A percentile compares a stretch with the other conserved stretches of the same genome.
Conservation (phyloP, 1,140 invertebrate genomes). For the Branchinecta lynchi region DNA sequence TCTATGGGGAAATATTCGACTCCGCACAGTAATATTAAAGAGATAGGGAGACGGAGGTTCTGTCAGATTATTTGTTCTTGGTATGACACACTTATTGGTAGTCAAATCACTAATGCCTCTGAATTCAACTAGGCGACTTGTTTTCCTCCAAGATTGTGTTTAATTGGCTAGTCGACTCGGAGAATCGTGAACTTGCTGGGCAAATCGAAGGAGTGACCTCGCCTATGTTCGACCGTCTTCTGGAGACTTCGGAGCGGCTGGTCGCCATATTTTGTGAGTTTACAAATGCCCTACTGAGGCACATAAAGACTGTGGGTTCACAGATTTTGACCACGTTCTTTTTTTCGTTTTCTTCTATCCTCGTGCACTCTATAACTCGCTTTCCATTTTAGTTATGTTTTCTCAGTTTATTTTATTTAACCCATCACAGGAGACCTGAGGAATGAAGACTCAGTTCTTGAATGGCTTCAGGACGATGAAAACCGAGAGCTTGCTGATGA, state of each 20-base stretch:
- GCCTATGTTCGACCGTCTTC: slow-evolving; percentile 31
- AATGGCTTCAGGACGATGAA: slow-evolving; percentile 86
- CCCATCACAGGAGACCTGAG: slow-evolving; percentile 55
- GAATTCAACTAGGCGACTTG: slow-evolving; percentile 18
- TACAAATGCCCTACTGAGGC: not conserved
- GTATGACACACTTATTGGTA: too few species aligned
- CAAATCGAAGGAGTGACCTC: slow-evolving; percentile 33
- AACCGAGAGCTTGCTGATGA: slow-evolving; percentile 83
- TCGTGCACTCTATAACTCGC: not conserved
- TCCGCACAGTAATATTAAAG: too few species aligned
- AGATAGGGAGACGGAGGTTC: too few species aligned
- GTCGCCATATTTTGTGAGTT: slow-evolving; percentile 33
- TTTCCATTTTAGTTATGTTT: slow-evolving; percentile 11
- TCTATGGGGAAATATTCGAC: too few species aligned
- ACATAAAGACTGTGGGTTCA: slow-evolving; percentile 12
- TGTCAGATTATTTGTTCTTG: too few species aligned
- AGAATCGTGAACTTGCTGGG: slow-evolving; percentile 31
- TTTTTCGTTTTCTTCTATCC: slow-evolving; percentile 1
- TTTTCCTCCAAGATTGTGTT: slow-evolving; percentile 17
- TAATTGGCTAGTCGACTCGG: slow-evolving; percentile 27
- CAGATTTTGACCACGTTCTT: slow-evolving; percentile 7
- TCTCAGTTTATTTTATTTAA: slow-evolving; percentile 14
- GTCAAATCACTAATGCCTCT: too few species aligned
- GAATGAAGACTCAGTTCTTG: slow-evolving; percentile 73
- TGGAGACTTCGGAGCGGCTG: slow-evolving; percentile 31